Base-by-base conservation (phyloP, 2,888 invertebrate species). In the Apotomis betuletana region DNA sequence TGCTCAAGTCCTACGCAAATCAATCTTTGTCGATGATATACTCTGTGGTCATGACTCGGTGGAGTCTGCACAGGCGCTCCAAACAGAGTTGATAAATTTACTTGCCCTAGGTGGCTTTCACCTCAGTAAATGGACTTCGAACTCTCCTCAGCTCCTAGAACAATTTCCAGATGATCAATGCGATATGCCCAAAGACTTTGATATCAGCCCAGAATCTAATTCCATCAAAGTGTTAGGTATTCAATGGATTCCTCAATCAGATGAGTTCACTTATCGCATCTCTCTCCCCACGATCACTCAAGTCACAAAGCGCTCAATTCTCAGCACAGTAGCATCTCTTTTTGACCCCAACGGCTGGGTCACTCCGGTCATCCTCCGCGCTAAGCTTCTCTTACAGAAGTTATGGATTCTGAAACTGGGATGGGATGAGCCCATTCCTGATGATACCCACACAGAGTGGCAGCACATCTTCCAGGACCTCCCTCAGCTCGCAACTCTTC, bases 221-320 rank as follows among this genome's bases (percentile, higher is more conserved):
- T 44, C 44, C 15, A 44, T 60, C n/a, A 60, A 60, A 9, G 44
- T 60, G 41, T 41, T 41, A 41, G 41, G 41, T 15, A 52, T 52
- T 6, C 62, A 62, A 38, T 62, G 62, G 62, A 52, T 52, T 38
- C 52, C 62, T 52, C 38, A 62, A 38, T 51, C 51, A 9, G 62
- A 62, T 62, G 38, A 52, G 36, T 62, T 62, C 9, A 52, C 62
- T 52, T 62, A 62, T 52, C 62, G 62, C 51, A 62, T 38, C 27
- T 62, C 49, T 51, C 61, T 51, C 4, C 61, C 61, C 49, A 12
- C 51, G 6, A 12, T 62, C 1, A 62, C 61, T 5, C 61, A 62
- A 49, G 36, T 62, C 12, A 49, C 61, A 27, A 62, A 62, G 12
- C n/a, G 62, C 38, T 51, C 62, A 13, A 62, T 38, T 51, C 51